These are phyloP conservation scores for Pelvicachromis taeniatus DNA, from an alignment of 2,113 vertebrate genomes.

Conservation along the genomic window DNA sequence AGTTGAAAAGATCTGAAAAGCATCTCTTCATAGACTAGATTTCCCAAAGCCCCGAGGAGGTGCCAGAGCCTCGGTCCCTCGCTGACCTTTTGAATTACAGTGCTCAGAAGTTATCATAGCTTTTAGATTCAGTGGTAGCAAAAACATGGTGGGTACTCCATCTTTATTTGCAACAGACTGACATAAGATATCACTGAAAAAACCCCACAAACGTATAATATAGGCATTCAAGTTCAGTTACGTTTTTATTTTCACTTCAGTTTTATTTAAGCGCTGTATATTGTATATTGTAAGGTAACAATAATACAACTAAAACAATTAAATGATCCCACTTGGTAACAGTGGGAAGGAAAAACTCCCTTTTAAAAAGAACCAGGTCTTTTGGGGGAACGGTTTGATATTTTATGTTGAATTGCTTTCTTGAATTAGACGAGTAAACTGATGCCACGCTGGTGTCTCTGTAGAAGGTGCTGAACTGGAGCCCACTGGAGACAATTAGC, in stretches of 20 bases:
- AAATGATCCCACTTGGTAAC: neutral
- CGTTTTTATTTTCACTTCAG: neutral
- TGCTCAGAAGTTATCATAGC: neutral
- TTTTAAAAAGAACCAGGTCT: neutral
- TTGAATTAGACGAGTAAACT: neutral
- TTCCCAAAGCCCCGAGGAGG: neutral
- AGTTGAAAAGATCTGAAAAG: neutral
- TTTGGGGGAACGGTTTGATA: neutral
- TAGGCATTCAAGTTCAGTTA: neutral
- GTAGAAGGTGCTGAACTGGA: neutral
- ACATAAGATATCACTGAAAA: neutral
- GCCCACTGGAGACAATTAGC: neutral
- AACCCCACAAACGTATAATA: neutral
- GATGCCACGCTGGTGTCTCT: neutral
- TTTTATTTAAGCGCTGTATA: neutral
- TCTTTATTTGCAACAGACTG: neutral
- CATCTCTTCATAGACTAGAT: neutral
- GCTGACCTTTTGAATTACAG: neutral
- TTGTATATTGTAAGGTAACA: too few relatives aligned
- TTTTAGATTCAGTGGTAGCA: neutral
- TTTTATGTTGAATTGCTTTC: neutral
- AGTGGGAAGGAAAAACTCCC: neutral
- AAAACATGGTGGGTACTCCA: neutral
- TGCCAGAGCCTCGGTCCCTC: neutral
- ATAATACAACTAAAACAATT: neutral